Evolutionary conservation across 1,140 invertebrate genomes (phyloP), one percentile per base, ranked within the genome.

Genomic region (Pseudomyrmex pallidus): DNA sequence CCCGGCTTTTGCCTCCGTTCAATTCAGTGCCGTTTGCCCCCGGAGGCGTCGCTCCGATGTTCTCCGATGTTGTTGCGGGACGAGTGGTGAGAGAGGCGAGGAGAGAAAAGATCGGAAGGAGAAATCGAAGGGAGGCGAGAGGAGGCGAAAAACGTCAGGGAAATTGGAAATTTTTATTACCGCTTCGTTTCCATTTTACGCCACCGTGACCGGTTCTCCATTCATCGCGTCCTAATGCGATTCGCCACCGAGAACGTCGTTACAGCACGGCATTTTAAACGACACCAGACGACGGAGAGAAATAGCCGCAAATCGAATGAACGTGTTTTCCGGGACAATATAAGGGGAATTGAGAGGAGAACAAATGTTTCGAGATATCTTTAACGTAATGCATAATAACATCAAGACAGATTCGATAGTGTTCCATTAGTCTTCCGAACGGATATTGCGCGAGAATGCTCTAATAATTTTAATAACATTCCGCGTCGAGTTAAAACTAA

Each of bases 101-200:
- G 66, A 25, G 57, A 7, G 15, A 12, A 22, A 61, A 84, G 61
- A 17, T 44, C n/a, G 10, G 15, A 13, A 15, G 56, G 44, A 48
- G 15, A 46, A 17, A n/a, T 3, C 46, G 15, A 1, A 17, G 9
- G 15, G 7, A 10, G 48, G n/a, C 15, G 12, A 46, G 44, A 59
- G 61, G 35, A 35, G 0, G 35, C 35, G 35, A 35, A 35, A 35
- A 73, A 87, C 72, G 74, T 59, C 48, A 4, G 82, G 82, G 83
- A 90, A 90, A 91, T 91, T 90, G 90, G 83, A 90, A 89, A 83
- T 89, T 89, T 89, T 91, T 90, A 90, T 84, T 86, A 86, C 82
- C 77, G 85, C 48, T 86, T 87, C 87, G 85, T 90, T 90, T 89
- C 85, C 88, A 87, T 90, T 91, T 91, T 89, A 90, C 78, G 87